These are phyloP conservation scores for Danionella cerebrum DNA, from an alignment of 2,113 vertebrate genomes.

Conservation along the genomic window DNA sequence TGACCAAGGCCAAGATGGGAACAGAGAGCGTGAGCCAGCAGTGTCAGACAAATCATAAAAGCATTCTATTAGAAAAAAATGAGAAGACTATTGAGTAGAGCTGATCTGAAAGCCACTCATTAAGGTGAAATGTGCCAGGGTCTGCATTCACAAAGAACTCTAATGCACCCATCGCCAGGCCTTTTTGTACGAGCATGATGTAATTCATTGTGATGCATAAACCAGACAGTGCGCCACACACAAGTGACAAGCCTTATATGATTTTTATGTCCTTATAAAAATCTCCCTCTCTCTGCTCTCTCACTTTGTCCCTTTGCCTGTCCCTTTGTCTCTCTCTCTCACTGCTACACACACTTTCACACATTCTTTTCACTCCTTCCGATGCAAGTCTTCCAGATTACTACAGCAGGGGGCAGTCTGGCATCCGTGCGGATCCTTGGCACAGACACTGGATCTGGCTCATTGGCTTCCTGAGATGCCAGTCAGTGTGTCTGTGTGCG, in stretches of 20 bases:
- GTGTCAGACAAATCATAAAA: slow-evolving; percentile 40
- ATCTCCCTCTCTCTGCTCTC: not conserved
- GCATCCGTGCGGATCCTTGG: slow-evolving; percentile 35
- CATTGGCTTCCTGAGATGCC: slow-evolving; percentile 41
- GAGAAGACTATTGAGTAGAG: slow-evolving; percentile 37
- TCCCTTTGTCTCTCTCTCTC: not conserved
- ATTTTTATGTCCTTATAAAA: slow-evolving; percentile 33
- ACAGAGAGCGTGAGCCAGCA: slow-evolving; percentile 28
- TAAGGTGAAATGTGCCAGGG: slow-evolving; percentile 59
- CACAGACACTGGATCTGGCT: slow-evolving; percentile 24
- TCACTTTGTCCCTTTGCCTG: not conserved
- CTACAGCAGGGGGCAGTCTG: slow-evolving; percentile 49
- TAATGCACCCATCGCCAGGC: slow-evolving; percentile 47
- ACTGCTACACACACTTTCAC: slow-evolving; percentile 1
- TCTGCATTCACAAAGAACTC: slow-evolving; percentile 42
- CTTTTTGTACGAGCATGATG: slow-evolving; percentile 37
- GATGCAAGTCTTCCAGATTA: slow-evolving; percentile 42
- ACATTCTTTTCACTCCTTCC: slow-evolving; percentile 14
- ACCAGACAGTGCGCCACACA: slow-evolving; percentile 15
- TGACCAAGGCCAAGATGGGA: slow-evolving; percentile 39
- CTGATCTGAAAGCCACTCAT: slow-evolving; percentile 52
- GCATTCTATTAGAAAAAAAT: slow-evolving; percentile 36
- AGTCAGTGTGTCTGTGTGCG: slow-evolving; percentile 10
- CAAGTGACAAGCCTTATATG: slow-evolving; percentile 29
- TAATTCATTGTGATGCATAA: slow-evolving; percentile 43